A percentile compares a stretch with the other conserved stretches of the same genome.
Evolutionary conservation across 2,888 invertebrate species (phyloP).

Genomic region (Caenorhabditis uteleia): DNA sequence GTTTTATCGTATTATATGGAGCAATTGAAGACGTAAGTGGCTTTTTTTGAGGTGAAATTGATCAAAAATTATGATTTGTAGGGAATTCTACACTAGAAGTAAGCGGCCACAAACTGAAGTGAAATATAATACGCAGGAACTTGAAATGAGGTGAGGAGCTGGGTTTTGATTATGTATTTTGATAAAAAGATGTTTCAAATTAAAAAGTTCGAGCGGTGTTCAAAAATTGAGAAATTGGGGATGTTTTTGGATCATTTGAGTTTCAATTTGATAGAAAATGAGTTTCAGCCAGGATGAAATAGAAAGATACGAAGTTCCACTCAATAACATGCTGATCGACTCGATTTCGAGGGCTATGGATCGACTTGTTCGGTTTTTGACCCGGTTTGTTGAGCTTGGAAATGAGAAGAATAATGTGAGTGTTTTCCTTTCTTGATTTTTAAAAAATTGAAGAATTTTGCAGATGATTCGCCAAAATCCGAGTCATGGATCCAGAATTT

Average conservation of each 20-base stretch:
- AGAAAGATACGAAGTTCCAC: slow-evolving; percentile 18
- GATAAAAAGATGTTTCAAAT: too few relatives aligned
- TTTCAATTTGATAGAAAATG: not conserved
- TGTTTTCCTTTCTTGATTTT: not conserved
- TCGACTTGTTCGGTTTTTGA: slow-evolving; percentile 29
- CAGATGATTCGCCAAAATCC: slow-evolving; percentile 36
- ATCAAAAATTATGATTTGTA: slow-evolving; percentile 1
- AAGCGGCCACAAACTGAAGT: slow-evolving; percentile 3
- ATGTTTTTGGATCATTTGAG: too few relatives aligned
- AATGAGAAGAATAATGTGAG: slow-evolving; percentile 38
- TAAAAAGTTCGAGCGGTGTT: too few relatives aligned
- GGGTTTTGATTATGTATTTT: too few relatives aligned
- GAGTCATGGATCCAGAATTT: slow-evolving; percentile 23
- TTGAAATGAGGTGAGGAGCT: too few relatives aligned
- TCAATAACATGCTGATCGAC: slow-evolving; percentile 21
- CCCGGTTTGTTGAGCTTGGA: slow-evolving; percentile 27
- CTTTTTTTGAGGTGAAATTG: not conserved
- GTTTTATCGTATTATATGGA: slow-evolving; percentile 33
- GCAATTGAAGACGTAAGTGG: slow-evolving; percentile 23
- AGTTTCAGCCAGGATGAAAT: slow-evolving; percentile 12
- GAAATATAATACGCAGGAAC: slow-evolving; percentile 14
- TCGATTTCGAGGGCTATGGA: slow-evolving; percentile 18
- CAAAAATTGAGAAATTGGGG: too few relatives aligned
- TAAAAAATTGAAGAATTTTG: not conserved
- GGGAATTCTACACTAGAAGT: slow-evolving; percentile 22